Conservation (phyloP, 1,140 invertebrate species). For the Drosophila elegans region DNA sequence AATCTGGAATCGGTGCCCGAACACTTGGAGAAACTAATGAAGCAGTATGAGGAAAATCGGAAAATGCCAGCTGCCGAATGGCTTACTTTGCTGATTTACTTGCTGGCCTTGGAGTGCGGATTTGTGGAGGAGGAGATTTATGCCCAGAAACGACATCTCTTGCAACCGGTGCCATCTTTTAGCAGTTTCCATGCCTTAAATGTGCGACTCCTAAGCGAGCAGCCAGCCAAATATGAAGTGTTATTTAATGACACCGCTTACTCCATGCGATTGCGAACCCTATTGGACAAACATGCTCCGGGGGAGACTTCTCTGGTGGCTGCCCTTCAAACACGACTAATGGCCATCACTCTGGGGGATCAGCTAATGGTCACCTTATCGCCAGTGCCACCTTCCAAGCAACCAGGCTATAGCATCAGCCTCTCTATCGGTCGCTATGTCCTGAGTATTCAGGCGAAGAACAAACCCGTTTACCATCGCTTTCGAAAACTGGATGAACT, state of each 20-base stretch:
- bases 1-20: conserved; percentile 45
- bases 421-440: conserved; percentile 71
- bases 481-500: conserved; percentile 71
- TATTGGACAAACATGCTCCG: conserved; percentile 13
- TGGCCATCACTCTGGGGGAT: conserved; percentile 58
- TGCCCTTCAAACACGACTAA: conserved; percentile 38
- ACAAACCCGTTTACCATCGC: conserved; percentile 49
- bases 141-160: conserved; percentile 23
- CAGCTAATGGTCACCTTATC: conserved; percentile 66
- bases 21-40: conserved; percentile 56
- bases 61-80: conserved; percentile 29
- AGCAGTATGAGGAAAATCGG: conserved; percentile 11
- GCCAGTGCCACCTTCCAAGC: conserved; percentile 27
- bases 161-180: conserved; percentile 48
- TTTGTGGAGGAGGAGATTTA: conserved; percentile 53
- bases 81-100: conserved; percentile 55
- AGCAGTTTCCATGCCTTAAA: conserved; percentile 67
- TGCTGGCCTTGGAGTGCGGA: conserved; percentile 65
- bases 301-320: conserved; percentile 11
- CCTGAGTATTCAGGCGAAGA: conserved; percentile 50
- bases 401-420: conserved; percentile 55
- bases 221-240: not conserved
- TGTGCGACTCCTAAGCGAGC: conserved; percentile 55
- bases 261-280: conserved; percentile 47
- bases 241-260: conserved; percentile 34